These are phyloP conservation scores for Leptobrachium leishanense DNA, from an alignment of 2,113 vertebrate genomes.

Conservation along the genomic window DNA sequence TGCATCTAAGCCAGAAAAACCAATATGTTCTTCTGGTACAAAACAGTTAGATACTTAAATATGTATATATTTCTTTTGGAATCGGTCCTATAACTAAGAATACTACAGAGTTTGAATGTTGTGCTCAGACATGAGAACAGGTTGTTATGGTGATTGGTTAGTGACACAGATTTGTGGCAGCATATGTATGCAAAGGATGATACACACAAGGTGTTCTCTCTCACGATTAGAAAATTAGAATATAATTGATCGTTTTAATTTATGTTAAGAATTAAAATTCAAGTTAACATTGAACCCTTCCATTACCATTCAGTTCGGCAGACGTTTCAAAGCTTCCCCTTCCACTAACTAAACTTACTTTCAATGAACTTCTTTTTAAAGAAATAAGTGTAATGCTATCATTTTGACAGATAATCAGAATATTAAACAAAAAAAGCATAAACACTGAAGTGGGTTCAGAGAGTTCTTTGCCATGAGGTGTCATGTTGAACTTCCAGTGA, in stretches of 20 bases:
- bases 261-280: neutral
- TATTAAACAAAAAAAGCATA: too few relatives aligned
- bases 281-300: neutral
- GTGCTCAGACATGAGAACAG: constrained; percentile 31
- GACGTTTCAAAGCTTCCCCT: too few relatives aligned
- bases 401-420: too few relatives aligned
- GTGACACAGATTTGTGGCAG: constrained; percentile 16
- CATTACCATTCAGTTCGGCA: too few relatives aligned
- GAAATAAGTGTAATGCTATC: too few relatives aligned
- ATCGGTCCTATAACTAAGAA: constrained; percentile 34
- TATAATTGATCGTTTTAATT: constrained; percentile 18
- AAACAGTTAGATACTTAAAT: constrained; percentile 41
- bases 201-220: constrained; percentile 21
- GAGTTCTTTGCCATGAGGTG: too few relatives aligned
- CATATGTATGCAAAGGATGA: neutral
- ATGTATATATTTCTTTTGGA: constrained; percentile 45
- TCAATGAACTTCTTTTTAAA: too few relatives aligned
- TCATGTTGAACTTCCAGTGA: too few relatives aligned
- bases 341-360: too few relatives aligned
- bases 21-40: constrained; percentile 38
- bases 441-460: too few relatives aligned
- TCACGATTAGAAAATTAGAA: constrained; percentile 28
- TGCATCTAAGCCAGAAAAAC: constrained; percentile 31
- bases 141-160: constrained; percentile 47
- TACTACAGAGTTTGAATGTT: constrained; percentile 31